Percentiles rank a stretch among this genome's conserved stretches.
Conservation (phyloP, 2,113 vertebrate genomes). For the Glareola pratincola region DNA sequence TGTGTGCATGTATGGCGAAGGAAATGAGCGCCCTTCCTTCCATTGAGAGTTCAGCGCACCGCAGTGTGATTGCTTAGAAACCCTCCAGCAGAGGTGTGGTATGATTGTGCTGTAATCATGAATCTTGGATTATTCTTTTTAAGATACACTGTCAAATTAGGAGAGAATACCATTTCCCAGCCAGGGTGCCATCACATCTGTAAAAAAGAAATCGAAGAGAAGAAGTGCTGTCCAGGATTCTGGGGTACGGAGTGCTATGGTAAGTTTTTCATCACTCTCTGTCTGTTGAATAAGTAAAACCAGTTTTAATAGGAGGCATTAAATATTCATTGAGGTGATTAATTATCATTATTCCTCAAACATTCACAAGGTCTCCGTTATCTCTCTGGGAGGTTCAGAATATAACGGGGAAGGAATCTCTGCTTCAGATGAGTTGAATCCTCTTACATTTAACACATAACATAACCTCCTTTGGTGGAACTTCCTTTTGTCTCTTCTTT, state of each 20-base stretch:
- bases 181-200: conserved; percentile 82
- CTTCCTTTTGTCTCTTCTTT: conserved; percentile 52
- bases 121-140: conserved; percentile 27
- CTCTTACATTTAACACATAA: neutral
- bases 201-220: conserved; percentile 66
- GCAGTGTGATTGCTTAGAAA: neutral
- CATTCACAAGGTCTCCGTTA: neutral
- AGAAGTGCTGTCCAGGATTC: conserved; percentile 84
- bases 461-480: conserved; percentile 22
- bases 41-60: neutral
- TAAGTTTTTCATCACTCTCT: conserved; percentile 56
- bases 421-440: neutral
- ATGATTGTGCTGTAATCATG: neutral
- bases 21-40: neutral
- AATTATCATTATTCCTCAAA: neutral
- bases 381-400: neutral
- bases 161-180: conserved; percentile 63
- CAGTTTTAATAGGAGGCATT: neutral
- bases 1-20: neutral
- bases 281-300: neutral
- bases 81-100: neutral
- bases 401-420: neutral
- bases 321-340: neutral
- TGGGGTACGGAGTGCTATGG: conserved; percentile 87
- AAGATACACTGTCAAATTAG: conserved; percentile 85